These are phyloP conservation scores for Orius laevigatus DNA, from an alignment of 1,140 invertebrate species.

Conservation along the genomic window DNA sequence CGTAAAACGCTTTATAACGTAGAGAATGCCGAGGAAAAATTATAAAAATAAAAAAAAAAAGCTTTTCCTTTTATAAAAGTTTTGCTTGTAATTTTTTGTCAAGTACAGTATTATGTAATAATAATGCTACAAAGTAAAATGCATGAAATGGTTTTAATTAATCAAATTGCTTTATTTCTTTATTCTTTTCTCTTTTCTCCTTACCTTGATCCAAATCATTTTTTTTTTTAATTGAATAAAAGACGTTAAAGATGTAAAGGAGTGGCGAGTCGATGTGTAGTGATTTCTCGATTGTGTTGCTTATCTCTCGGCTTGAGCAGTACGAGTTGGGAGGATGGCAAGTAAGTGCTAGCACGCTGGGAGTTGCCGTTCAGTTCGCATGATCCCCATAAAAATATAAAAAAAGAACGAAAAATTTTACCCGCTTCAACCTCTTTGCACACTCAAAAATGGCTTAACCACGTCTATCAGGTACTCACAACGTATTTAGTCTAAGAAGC, in stretches of 20 bases:
- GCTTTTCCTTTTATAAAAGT: constrained; percentile 13
- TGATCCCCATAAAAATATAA: constrained; percentile 7
- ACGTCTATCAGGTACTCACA: constrained; percentile 14
- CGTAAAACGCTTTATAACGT: constrained; percentile 18
- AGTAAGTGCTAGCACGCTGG: constrained; percentile 11
- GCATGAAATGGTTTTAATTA: constrained; percentile 22
- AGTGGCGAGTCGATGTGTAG: constrained; percentile 12
- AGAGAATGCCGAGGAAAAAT: constrained; percentile 10
- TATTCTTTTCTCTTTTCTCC: constrained; percentile 12
- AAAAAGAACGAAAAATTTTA: too few relatives aligned
- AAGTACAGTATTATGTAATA: constrained; percentile 22
- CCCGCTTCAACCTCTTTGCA: constrained; percentile 16
- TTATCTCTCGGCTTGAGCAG: constrained; percentile 10
- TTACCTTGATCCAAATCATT: constrained; percentile 5
- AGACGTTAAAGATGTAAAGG: constrained; percentile 5
- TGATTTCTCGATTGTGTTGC: constrained; percentile 12
- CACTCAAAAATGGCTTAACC: constrained; percentile 10
- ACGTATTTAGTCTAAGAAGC: constrained; percentile 16
- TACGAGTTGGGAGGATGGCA: constrained; percentile 6
- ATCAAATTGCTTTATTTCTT: constrained; percentile 21
- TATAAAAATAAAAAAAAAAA: background rate
- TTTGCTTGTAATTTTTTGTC: constrained; percentile 20
- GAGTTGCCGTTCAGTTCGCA: constrained; percentile 11
- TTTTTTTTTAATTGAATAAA: constrained; percentile 3
- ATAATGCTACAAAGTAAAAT: constrained; percentile 22